phyloP scores from a whole-genome alignment of 92 coral and sea anemone genomes.

The Galaxea fascicularis region DNA sequence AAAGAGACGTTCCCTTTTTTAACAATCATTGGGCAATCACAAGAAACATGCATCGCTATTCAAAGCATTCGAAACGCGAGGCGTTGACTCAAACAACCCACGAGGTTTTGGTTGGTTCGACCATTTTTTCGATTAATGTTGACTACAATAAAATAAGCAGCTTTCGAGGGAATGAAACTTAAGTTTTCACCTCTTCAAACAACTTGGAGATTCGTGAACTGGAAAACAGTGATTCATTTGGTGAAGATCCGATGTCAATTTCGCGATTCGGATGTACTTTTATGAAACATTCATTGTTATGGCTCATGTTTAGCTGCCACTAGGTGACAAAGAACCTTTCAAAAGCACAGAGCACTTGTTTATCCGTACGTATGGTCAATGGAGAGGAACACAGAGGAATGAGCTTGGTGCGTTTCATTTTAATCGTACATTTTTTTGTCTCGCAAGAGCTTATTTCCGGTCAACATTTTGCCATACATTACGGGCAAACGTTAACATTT shows the following conservation, averaged over 20 bases:
- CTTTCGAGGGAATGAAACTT: background rate
- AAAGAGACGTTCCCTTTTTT: background rate
- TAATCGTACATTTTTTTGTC: background rate
- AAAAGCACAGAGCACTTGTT: background rate
- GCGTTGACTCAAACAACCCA: background rate
- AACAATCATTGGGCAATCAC: no score
- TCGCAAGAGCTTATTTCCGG: slow-evolving; percentile 7
- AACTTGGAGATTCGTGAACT: background rate
- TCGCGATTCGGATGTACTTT: background rate
- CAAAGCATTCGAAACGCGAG: slow-evolving; percentile 18
- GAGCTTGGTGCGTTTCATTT: background rate
- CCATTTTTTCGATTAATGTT: background rate
- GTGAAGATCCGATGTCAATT: background rate
- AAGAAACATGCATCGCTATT: background rate
- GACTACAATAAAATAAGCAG: background rate
- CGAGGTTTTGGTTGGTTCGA: background rate
- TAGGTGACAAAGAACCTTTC: background rate
- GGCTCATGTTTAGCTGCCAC: background rate
- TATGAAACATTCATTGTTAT: slow-evolving; percentile 7
- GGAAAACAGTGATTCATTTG: background rate
- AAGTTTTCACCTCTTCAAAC: background rate
- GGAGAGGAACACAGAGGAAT: background rate
- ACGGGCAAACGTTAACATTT: background rate
- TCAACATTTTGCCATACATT: background rate
- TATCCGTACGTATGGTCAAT: background rate